Evolutionary conservation across 2,113 vertebrate genomes (phyloP), one percentile per base, ranked within the genome.

Genomic region (Leucosticte australis): DNA sequence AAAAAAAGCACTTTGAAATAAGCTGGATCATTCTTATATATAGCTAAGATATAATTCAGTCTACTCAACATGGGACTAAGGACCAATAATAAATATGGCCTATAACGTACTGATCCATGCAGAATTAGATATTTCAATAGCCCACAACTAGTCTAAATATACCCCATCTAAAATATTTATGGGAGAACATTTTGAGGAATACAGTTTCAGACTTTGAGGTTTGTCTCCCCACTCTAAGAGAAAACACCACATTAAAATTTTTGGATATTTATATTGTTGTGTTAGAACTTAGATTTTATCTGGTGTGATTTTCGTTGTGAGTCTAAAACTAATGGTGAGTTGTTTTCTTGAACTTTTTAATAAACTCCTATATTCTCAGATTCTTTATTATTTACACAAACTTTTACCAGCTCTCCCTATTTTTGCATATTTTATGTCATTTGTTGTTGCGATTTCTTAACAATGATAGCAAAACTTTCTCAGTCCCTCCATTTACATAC

Each of bases 21-120:
- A 80, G 2, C 13, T 28, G 15, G 11, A 52, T 50, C 23, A 42
- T 68, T 28, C 8, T 24, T 82, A 14, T 37, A 27, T 27, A 18
- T 27, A 78, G 21, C 5, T 24, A 67, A 62, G 13, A 46, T 33
- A 42, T 1, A 55, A 26, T 31, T 82, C 44, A 53, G 27, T 67
- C 42, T 92, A 30, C 23, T 85, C 4, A 74, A 31, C 6, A 63
- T 2, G 6, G 4, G 18, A 83, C 56, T 60, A 62, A 91, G n/a
- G 60, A 60, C 42, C 20, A 60, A 28, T 41, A 77, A 81, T 46
- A 81, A 65, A 46, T 41, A 60, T 28, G 55, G 28, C 7, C 37
- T 33, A n/a, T 33, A 74, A 81, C 8, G 11, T 37, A 64, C 5
- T 83, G 42, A 69, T 31, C 21, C 47, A 37, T 0, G 0, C 15